A percentile compares a stretch with the other conserved stretches of the same genome.
These are phyloP conservation scores for Salvelinus alpinus DNA, from an alignment of 2,113 vertebrate species.

Conservation along the genomic window DNA sequence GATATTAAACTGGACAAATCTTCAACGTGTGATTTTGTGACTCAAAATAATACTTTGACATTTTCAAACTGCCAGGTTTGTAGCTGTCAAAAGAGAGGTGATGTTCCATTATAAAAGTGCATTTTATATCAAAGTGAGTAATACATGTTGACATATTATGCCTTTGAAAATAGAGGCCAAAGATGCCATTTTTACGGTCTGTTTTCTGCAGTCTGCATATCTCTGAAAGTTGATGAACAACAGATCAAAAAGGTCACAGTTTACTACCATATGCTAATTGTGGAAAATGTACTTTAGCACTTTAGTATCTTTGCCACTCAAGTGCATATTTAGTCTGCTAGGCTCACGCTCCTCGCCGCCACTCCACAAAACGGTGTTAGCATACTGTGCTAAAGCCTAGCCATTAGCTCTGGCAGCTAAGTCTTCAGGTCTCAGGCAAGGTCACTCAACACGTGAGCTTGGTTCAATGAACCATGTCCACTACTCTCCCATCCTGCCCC, in stretches of 20 bases:
- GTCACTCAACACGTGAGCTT: no score
- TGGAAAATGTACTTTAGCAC: background rate
- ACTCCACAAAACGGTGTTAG: no score
- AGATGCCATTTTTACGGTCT: background rate
- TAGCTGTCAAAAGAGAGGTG: conserved; percentile 22
- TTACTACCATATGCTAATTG: background rate
- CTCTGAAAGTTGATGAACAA: conserved; percentile 24
- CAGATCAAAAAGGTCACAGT: conserved; percentile 2
- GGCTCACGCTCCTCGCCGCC: no score
- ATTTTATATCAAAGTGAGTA: conserved; percentile 18
- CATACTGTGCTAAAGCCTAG: no score
- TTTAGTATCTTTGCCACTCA: background rate
- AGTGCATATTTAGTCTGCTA: background rate
- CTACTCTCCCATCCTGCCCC: no score
- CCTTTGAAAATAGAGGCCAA: conserved; percentile 10
- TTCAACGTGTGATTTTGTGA: background rate
- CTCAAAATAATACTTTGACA: conserved; percentile 16
- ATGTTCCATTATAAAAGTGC: conserved; percentile 8
- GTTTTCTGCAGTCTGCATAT: conserved; percentile 15
- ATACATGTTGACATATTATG: background rate
- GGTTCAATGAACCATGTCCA: no score
- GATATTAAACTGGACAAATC: background rate
- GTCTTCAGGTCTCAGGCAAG: no score
- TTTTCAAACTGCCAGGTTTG: conserved; percentile 28
- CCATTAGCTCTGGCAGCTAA: no score